These are phyloP conservation scores for Limnephilus rhombicus DNA, from an alignment of 2,888 invertebrate genomes.

Conservation along the genomic window DNA sequence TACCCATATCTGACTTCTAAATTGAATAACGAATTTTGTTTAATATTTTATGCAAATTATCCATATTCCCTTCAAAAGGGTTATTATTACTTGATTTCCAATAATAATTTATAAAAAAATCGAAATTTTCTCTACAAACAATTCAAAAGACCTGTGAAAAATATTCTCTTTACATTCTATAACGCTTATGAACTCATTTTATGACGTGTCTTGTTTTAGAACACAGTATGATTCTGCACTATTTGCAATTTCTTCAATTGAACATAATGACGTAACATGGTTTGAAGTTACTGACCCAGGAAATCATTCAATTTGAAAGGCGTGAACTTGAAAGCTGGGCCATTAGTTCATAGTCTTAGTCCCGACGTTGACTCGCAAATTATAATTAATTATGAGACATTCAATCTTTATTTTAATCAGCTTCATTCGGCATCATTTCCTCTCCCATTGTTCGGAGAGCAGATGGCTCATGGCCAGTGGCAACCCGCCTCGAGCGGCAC, in stretches of 20 bases:
- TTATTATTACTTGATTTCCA: too few species aligned
- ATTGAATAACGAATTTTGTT: too few species aligned
- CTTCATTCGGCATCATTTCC: background rate
- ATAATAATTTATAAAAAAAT: too few species aligned
- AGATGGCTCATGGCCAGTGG: background rate
- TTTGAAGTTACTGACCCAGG: background rate
- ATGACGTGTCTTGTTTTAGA: background rate
- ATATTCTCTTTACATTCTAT: too few species aligned
- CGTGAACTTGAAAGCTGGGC: slow-evolving; percentile 7
- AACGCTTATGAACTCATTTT: background rate
- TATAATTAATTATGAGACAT: background rate
- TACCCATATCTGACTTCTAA: too few species aligned
- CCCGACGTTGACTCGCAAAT: background rate
- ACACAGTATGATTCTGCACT: background rate
- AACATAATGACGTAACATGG: background rate
- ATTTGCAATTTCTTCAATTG: background rate
- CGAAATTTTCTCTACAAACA: too few species aligned
- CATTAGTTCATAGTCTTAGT: background rate
- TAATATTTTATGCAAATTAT: too few species aligned
- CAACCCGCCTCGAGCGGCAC: too few species aligned
- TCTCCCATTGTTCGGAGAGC: background rate
- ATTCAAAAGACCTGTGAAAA: too few species aligned
- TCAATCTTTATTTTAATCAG: slow-evolving; percentile 19
- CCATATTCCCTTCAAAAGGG: too few species aligned
- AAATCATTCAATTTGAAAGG: background rate